Conservation (phyloP, 2,797 vertebrate genomes). For the Parotocinclus haroldoi region DNA sequence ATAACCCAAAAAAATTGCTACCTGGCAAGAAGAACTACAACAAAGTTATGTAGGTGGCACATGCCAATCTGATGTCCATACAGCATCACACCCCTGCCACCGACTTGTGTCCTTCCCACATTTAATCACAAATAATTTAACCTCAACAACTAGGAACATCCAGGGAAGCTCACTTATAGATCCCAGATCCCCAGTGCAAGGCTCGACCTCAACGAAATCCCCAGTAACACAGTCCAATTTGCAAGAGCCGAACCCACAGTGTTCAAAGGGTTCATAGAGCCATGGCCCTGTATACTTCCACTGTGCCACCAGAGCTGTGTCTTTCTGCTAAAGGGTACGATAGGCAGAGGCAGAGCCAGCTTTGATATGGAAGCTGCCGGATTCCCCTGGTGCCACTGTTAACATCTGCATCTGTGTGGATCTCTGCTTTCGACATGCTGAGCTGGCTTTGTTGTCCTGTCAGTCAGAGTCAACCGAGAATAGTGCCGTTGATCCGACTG, state of each 20-base stretch:
- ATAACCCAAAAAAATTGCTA: too few relatives aligned
- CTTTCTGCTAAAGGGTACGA: conserved; percentile 46
- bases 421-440: conserved; percentile 53
- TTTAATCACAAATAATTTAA: too few relatives aligned
- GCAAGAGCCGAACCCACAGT: neutral
- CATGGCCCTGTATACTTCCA: neutral
- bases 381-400: conserved; percentile 45
- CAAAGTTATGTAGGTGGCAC: too few relatives aligned
- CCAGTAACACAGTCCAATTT: neutral
- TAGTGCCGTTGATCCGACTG: conserved; percentile 65
- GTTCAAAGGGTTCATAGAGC: neutral
- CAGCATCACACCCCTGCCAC: too few relatives aligned
- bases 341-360: conserved; percentile 36
- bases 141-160: conserved; percentile 12
- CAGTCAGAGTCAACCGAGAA: conserved; percentile 63
- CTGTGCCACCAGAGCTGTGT: conserved; percentile 15
- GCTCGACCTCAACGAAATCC: conserved; percentile 4
- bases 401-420: conserved; percentile 57
- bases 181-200: too few relatives aligned
- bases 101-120: too few relatives aligned
- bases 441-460: conserved; percentile 69
- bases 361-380: conserved; percentile 38
- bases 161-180: too few relatives aligned
- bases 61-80: too few relatives aligned
- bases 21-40: too few relatives aligned